Base-by-base conservation (phyloP, 92 coral and sea anemone genomes). In the Siderastrea siderea region DNA sequence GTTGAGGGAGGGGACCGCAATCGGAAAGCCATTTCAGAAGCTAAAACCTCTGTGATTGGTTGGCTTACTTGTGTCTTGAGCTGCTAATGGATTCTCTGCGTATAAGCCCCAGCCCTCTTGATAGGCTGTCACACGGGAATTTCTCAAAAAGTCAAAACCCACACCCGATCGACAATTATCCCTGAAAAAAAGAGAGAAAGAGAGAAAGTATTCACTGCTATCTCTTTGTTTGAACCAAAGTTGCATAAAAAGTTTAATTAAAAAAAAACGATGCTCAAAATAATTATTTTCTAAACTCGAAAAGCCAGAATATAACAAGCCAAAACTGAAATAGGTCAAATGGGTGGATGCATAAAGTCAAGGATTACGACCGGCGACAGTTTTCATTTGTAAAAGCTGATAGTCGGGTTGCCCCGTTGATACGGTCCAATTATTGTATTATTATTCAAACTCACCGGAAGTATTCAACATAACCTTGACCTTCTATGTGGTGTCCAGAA, bases 81-180 rank as follows among this genome's bases (percentile, higher is more conserved):
- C 47, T 1, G 81, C 76, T 7, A 90, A 26, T 15, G 93, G 93
- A 71, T 84, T 82, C 62, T 93, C 96, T 12, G 96, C 96, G 61
- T 89, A 93, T 87, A 90, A 63, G 1, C 67, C 96, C 96, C 96
- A 93, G n/a, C 96, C 96, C 60, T 93, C 96, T 6, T 80, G 49
- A 65, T 87, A 93, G 14, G 92, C 84, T 15, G 72, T 68, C 38
- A 45, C 82, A 7, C 52, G 68, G 5, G 61, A 69, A 51, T 78
- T 57, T 7, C 73, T 79, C 47, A 90, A 59, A 47, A 84, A 78
- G 83, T 85, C 90, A 74, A n/a, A 19, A 74, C 52, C 53, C 47
- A 74, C 49, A 38, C 47, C 79, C 1, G 26, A 15, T 38, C 0
- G 0, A 19, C 79, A 74, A 44, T 8, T 12, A 54, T 53, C 62